phyloP scores from a whole-genome alignment of 2,888 invertebrate species.

The Drosophila imparisetae region DNA sequence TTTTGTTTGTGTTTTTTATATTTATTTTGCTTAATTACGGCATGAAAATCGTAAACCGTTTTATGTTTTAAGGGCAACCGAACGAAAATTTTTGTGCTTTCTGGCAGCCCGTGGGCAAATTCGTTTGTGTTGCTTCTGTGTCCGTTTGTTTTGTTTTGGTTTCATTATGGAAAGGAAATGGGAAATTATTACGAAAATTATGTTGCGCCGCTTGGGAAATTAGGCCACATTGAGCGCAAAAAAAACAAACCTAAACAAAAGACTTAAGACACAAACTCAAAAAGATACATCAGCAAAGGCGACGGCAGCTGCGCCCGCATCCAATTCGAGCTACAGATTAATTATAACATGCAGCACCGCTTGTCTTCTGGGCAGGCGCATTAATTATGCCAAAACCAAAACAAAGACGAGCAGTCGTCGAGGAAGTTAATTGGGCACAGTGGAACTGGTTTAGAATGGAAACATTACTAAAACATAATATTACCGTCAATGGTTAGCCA shows the following conservation, averaged over 20 bases:
- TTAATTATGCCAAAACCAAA: slow-evolving; percentile 60
- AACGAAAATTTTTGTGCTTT: slow-evolving; percentile 30
- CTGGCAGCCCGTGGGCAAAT: slow-evolving; percentile 32
- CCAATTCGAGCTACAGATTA: slow-evolving; percentile 51
- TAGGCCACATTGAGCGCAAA: slow-evolving; percentile 43
- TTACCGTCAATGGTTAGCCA: neutral
- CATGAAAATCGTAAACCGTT: slow-evolving; percentile 56
- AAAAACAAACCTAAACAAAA: slow-evolving; percentile 49
- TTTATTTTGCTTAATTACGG: slow-evolving; percentile 59
- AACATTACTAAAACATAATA: neutral
- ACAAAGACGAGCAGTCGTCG: slow-evolving; percentile 19
- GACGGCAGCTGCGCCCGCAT: slow-evolving; percentile 46
- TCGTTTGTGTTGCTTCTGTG: slow-evolving; percentile 26
- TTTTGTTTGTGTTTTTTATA: slow-evolving; percentile 6
- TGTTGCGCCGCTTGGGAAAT: slow-evolving; percentile 53
- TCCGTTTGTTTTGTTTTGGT: slow-evolving; percentile 21
- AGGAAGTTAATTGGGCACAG: slow-evolving; percentile 40
- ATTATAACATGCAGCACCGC: slow-evolving; percentile 55
- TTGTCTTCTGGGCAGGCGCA: slow-evolving; percentile 46
- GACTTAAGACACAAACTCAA: slow-evolving; percentile 64
- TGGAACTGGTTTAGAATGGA: slow-evolving; percentile 32
- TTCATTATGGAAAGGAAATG: slow-evolving; percentile 61
- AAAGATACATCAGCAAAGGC: slow-evolving; percentile 24
- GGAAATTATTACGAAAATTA: slow-evolving; percentile 67
- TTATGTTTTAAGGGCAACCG: slow-evolving; percentile 57